A percentile compares a stretch with the other conserved stretches of the same genome.
phyloP scores from a whole-genome alignment of 2,888 invertebrate genomes.

The Tribolium freemani region DNA sequence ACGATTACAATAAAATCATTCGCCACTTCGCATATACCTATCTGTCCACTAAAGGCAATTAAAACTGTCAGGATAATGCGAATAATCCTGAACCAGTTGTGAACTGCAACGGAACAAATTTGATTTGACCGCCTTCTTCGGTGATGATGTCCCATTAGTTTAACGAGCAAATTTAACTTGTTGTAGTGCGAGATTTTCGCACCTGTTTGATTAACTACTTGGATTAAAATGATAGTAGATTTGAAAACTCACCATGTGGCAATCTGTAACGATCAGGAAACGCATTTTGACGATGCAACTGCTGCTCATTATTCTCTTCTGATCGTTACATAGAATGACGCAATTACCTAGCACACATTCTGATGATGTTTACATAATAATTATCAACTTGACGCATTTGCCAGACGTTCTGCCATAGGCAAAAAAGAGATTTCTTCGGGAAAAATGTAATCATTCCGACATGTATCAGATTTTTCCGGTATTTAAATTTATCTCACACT shows the following conservation, averaged over 20 bases:
- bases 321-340: conserved; percentile 17
- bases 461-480: not conserved
- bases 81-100: conserved; percentile 17
- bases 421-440: not conserved
- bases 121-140: conserved; percentile 2
- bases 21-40: not conserved
- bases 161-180: conserved; percentile 24
- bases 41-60: conserved; percentile 4
- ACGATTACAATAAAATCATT: not conserved
- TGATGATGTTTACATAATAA: conserved; percentile 18
- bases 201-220: conserved; percentile 12
- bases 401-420: not conserved
- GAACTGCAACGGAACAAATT: conserved; percentile 19
- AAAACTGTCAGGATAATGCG: conserved; percentile 13
- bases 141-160: conserved; percentile 10
- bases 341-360: conserved; percentile 5
- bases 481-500: conserved; percentile 9
- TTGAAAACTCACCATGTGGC: conserved; percentile 21
- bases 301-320: conserved; percentile 13
- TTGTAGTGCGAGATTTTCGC: not conserved
- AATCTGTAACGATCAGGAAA: conserved; percentile 24
- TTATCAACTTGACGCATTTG: conserved; percentile 3
- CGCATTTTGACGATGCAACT: conserved; percentile 8
- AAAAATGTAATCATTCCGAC: no score
- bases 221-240: conserved; percentile 7